These are phyloP conservation scores for Zaprionus ghesquierei DNA, from an alignment of 1,140 invertebrate species.

Conservation along the genomic window DNA sequence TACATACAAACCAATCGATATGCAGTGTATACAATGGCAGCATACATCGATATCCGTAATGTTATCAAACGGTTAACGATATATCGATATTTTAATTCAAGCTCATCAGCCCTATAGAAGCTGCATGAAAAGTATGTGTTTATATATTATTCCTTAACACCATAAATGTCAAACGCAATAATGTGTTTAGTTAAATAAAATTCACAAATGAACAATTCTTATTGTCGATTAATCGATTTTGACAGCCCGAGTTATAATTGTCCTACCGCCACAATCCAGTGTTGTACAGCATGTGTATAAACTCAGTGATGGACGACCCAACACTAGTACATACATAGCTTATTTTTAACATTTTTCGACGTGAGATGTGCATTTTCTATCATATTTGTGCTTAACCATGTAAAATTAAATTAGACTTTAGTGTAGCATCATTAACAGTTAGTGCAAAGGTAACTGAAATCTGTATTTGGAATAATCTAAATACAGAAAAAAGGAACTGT, in stretches of 20 bases:
- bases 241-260: neutral
- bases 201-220: neutral
- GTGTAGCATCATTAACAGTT: slow-evolving; percentile 71
- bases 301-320: slow-evolving; percentile 26
- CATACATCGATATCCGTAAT: neutral
- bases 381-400: slow-evolving; percentile 76
- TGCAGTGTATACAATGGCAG: neutral
- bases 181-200: neutral
- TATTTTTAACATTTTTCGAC: slow-evolving; percentile 72
- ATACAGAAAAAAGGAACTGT: slow-evolving; percentile 28
- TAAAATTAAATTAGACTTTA: slow-evolving; percentile 70
- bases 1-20: neutral
- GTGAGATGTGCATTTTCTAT: slow-evolving; percentile 78
- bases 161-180: no score
- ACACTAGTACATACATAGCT: slow-evolving; percentile 64
- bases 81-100: neutral
- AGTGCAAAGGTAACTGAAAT: slow-evolving; percentile 68
- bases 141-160: neutral
- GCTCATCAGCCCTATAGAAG: neutral
- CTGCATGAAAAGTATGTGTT: neutral
- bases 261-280: slow-evolving; percentile 23
- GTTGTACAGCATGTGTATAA: slow-evolving; percentile 11
- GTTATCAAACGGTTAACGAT: neutral
- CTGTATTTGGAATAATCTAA: slow-evolving; percentile 2
- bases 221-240: slow-evolving; percentile 11